A percentile compares a stretch with the other conserved stretches of the same genome.
phyloP scores from a whole-genome alignment of 37 sponge, comb jelly and placozoan genomes.

The Halichondria panicea region DNA sequence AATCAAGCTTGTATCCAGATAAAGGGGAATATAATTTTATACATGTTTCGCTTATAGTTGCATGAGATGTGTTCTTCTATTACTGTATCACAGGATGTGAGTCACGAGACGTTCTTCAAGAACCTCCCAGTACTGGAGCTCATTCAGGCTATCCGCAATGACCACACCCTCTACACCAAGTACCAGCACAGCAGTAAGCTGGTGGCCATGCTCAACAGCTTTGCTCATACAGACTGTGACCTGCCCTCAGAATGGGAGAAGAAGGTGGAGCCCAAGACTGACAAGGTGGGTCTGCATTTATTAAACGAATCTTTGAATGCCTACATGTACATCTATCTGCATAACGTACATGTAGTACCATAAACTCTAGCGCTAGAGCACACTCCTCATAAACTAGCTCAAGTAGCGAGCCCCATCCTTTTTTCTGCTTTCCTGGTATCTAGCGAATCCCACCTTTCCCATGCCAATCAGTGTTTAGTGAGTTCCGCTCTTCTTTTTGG shows the following conservation, averaged over 20 bases:
- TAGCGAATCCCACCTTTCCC: neutral
- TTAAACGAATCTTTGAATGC: too few relatives aligned
- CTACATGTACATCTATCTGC: too few relatives aligned
- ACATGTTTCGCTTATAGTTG: too few relatives aligned
- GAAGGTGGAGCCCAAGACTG: slow-evolving; percentile 29
- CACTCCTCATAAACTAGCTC: neutral
- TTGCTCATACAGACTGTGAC: slow-evolving; percentile 62
- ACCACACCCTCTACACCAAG: slow-evolving; percentile 35
- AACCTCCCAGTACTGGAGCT: slow-evolving; percentile 35
- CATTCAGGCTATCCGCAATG: slow-evolving; percentile 60
- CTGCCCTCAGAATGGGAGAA: slow-evolving; percentile 73
- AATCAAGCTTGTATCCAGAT: too few relatives aligned
- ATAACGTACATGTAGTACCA: too few relatives aligned
- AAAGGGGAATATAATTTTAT: too few relatives aligned
- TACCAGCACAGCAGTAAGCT: slow-evolving; percentile 49
- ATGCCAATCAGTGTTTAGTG: neutral
- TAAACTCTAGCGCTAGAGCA: too few relatives aligned
- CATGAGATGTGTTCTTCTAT: neutral
- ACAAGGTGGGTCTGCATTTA: slow-evolving; percentile 24
- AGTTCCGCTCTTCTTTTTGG: too few relatives aligned
- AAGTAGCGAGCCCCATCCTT: neutral
- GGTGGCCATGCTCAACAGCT: slow-evolving; percentile 61
- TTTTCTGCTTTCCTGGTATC: too few relatives aligned
- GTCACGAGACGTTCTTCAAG: slow-evolving; percentile 26
- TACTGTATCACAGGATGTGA: slow-evolving; percentile 12